phyloP scores from a whole-genome alignment of 2,888 invertebrate genomes.

The Eupithecia abbreviata region DNA sequence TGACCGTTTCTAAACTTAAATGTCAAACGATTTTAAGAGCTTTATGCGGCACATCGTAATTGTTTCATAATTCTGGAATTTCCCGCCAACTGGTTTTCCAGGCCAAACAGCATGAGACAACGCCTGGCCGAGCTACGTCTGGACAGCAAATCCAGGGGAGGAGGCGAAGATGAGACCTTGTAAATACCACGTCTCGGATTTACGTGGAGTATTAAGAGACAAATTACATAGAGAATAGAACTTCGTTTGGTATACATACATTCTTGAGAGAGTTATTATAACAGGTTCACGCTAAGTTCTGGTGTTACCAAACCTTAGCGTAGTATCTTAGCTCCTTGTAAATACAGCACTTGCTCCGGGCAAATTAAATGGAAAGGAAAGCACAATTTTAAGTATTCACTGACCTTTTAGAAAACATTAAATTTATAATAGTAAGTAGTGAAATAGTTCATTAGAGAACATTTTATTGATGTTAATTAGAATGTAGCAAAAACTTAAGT shows the following conservation, averaged over 20 bases:
- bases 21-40: neutral
- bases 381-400: constrained; percentile 38
- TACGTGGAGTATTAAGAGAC: neutral
- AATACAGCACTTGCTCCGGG: neutral
- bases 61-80: neutral
- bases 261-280: neutral
- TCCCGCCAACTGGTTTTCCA: constrained; percentile 44
- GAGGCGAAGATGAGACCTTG: constrained; percentile 71
- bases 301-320: too few species aligned
- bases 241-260: neutral
- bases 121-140: constrained; percentile 73
- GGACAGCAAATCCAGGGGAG: constrained; percentile 76
- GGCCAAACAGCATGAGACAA: constrained; percentile 76
- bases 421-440: neutral
- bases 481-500: neutral
- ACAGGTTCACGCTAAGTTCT: neutral
- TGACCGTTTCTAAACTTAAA: neutral
- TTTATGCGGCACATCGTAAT: neutral
- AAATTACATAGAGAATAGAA: neutral
- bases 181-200: constrained; percentile 45
- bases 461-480: constrained; percentile 28
- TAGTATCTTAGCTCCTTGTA: neutral
- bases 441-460: constrained; percentile 3
- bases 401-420: constrained; percentile 6
- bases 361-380: constrained; percentile 4